Evolutionary conservation across 2,797 vertebrate species (phyloP), one percentile per base, ranked within the genome.

Genomic region (Lacerta bilineata): DNA sequence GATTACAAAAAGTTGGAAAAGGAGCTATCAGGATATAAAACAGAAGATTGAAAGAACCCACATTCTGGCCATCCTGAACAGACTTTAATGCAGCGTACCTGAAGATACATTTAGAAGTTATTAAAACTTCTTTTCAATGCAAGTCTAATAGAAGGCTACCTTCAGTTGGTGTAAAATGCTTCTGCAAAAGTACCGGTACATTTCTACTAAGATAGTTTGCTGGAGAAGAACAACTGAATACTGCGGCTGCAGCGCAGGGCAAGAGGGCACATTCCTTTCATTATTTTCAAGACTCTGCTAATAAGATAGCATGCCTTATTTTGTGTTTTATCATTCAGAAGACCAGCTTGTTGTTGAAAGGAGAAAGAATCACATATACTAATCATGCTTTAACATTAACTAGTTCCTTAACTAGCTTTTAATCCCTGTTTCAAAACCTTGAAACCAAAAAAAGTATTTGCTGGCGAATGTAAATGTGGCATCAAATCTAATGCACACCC

Each of bases 41-140:
- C 15, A 91, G 92, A 95, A 95, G 88, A 91, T 91, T 91, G 46
- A 64, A 92, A 69, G 50, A 84, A 93, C 83, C 69, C 13, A 79
- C 84, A 94, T 90, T 93, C 77, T 91, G 86, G 92, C 93, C 92
- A 93, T 36, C 83, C 27, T 29, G 75, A 75, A 85, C 2, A 75
- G 1, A 11, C 25, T 66, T 41, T 41, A 0, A 84, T 84, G 10
- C 23, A 59, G 13, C 15, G 3, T 82, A 68, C 10, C 27, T 82
- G 59, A 46, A 43, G 8, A 18, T 1, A 8, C 9, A 29, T 39
- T 29, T 25, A 6, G 59, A 69, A 25, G 23, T 20, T 13, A 33
- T 55, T 15, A 69, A 46, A 71, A 83, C 15, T 71, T 18, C 9
- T 50, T 50, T 50, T 76, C 6, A 76, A n/a, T 69, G 9, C 4